Percentiles rank a stretch among this genome's conserved stretches.
phyloP scores from a whole-genome alignment of 2,888 invertebrate species.

The Monochamus alternatus region DNA sequence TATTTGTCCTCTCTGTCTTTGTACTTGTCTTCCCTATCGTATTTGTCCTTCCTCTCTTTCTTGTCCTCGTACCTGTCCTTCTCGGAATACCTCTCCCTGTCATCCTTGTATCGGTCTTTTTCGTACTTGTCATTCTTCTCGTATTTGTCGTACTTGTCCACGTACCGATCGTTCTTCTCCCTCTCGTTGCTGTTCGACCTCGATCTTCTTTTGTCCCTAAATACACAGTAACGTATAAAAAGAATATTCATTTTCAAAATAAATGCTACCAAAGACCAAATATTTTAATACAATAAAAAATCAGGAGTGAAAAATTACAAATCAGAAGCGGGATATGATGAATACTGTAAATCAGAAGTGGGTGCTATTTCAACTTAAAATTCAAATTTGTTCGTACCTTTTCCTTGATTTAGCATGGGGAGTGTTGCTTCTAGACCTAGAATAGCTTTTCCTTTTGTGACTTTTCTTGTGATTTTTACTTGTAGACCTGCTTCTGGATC shows the following conservation, averaged over 20 bases:
- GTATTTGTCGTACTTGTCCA: constrained; percentile 68
- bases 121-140: constrained; percentile 58
- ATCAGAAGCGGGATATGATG: too few relatives aligned
- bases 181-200: constrained; percentile 69
- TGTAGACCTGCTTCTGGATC: constrained; percentile 64
- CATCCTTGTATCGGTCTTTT: constrained; percentile 62
- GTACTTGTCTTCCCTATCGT: constrained; percentile 61
- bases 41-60: constrained; percentile 63
- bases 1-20: constrained; percentile 61
- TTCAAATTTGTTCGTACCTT: constrained; percentile 43
- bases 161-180: constrained; percentile 67
- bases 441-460: constrained; percentile 68
- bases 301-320: too few relatives aligned
- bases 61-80: constrained; percentile 58
- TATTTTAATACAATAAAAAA: background rate
- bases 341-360: too few relatives aligned
- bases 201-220: constrained; percentile 68
- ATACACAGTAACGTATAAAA: constrained; percentile 30
- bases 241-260: background rate
- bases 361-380: too few relatives aligned
- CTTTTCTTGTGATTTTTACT: constrained; percentile 66
- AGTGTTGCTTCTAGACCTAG: constrained; percentile 68
- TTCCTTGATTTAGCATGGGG: constrained; percentile 65
- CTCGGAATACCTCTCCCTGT: constrained; percentile 54
- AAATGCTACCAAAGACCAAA: background rate